Evolutionary conservation across 2,113 vertebrate species (phyloP).

Genomic region (Gadus macrocephalus): DNA sequence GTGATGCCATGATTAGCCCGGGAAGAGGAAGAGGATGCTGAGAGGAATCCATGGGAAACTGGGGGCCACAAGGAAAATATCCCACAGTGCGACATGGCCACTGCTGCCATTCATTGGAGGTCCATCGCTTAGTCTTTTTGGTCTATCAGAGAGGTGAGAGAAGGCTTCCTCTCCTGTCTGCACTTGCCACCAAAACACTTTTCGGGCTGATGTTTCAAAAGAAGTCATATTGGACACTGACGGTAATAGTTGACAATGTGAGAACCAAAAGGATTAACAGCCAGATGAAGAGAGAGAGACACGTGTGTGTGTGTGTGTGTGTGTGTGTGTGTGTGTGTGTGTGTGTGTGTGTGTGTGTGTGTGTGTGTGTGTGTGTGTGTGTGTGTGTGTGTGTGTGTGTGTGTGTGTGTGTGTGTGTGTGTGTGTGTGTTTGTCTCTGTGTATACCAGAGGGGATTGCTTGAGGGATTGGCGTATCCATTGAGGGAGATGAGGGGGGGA

Average conservation of each 20-base stretch:
- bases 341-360: too few relatives aligned
- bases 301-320: not conserved
- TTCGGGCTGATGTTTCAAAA: conserved; percentile 24
- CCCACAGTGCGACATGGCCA: conserved; percentile 23
- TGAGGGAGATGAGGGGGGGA: too few relatives aligned
- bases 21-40: conserved; percentile 41
- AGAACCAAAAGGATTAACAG: too few relatives aligned
- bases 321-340: not conserved
- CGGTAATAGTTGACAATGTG: too few relatives aligned
- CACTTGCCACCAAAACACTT: conserved; percentile 30
- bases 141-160: not conserved
- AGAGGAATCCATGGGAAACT: conserved; percentile 72
- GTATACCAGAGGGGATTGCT: too few relatives aligned
- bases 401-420: too few relatives aligned
- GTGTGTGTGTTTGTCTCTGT: too few relatives aligned
- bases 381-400: too few relatives aligned
- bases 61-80: conserved; percentile 53
- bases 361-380: too few relatives aligned
- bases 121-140: too few relatives aligned
- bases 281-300: too few relatives aligned
- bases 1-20: conserved; percentile 52
- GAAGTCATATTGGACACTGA: not conserved
- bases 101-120: conserved; percentile 15
- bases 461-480: too few relatives aligned
- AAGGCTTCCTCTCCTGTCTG: conserved; percentile 37